Evolutionary conservation across 2,797 vertebrate genomes (phyloP).

Genomic region (Anomalospiza imberbis): DNA sequence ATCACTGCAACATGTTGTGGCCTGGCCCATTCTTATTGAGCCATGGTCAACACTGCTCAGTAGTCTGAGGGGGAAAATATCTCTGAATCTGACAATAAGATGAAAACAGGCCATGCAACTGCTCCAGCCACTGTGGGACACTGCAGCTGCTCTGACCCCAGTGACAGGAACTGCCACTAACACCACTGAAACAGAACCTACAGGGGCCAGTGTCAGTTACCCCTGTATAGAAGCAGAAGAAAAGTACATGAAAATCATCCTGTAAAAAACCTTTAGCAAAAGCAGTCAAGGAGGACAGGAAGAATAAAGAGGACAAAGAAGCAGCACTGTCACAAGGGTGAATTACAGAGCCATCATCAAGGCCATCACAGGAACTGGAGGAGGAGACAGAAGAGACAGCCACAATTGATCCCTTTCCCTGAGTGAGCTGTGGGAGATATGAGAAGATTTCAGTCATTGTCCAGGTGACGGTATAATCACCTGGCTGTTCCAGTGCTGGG

Average conservation of each 20-base stretch:
- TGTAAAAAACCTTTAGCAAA: neutral
- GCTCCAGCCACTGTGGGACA: neutral
- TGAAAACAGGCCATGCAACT: neutral
- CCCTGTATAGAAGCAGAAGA: neutral
- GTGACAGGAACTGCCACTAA: neutral
- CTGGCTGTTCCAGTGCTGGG: neutral
- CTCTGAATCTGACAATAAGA: neutral
- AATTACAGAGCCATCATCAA: neutral
- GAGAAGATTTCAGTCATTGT: neutral
- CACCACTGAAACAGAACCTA: neutral
- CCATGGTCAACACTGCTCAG: neutral
- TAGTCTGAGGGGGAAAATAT: neutral
- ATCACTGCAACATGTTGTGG: neutral
- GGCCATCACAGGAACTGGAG: neutral
- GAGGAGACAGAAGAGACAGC: neutral
- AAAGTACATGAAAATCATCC: neutral
- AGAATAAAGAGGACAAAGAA: neutral
- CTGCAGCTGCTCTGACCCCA: neutral
- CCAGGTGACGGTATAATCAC: neutral
- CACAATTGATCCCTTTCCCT: neutral
- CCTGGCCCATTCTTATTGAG: neutral
- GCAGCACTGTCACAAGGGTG: neutral
- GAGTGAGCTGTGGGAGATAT: fast-evolving
- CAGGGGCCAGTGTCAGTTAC: neutral
- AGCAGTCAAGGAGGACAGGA: neutral